These are phyloP conservation scores for Stichodactyla mertensii DNA, from an alignment of 64 coral and sea anemone species.

Conservation along the genomic window DNA sequence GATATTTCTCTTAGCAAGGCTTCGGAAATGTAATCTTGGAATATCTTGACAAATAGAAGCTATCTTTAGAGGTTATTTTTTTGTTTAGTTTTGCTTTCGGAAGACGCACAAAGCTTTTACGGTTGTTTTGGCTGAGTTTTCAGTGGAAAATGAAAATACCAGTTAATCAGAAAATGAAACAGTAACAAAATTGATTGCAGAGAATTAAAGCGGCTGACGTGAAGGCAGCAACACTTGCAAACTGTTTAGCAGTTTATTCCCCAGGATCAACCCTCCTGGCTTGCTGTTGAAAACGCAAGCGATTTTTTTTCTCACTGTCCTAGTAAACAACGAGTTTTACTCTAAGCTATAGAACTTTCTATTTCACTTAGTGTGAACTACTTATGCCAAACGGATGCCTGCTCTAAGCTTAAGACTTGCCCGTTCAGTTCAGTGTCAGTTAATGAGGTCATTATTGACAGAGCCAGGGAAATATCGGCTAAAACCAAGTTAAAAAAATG, in stretches of 20 bases:
- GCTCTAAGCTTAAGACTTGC: too few species aligned
- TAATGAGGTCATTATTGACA: too few species aligned
- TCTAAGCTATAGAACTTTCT: neutral
- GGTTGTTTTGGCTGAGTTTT: neutral
- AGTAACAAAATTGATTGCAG: neutral
- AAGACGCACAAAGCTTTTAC: neutral
- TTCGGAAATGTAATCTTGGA: neutral
- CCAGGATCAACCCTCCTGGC: too few species aligned
- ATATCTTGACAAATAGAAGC: neutral
- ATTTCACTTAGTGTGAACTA: neutral
- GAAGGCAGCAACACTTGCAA: too few species aligned
- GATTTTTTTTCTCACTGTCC: neutral
- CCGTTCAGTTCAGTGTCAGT: too few species aligned
- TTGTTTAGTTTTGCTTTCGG: neutral
- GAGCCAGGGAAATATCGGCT: neutral
- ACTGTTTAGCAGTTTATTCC: too few species aligned
- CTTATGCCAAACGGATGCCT: neutral
- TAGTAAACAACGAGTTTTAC: neutral
- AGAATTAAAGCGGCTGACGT: too few species aligned
- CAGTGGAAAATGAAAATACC: neutral
- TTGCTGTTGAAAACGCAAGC: too few species aligned
- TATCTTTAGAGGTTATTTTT: neutral
- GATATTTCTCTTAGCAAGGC: neutral
- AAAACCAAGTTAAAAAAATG: too few species aligned
- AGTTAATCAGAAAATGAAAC: constrained; percentile 2